phyloP scores from a whole-genome alignment of 1,140 invertebrate genomes.

The Papilio xuthus region DNA sequence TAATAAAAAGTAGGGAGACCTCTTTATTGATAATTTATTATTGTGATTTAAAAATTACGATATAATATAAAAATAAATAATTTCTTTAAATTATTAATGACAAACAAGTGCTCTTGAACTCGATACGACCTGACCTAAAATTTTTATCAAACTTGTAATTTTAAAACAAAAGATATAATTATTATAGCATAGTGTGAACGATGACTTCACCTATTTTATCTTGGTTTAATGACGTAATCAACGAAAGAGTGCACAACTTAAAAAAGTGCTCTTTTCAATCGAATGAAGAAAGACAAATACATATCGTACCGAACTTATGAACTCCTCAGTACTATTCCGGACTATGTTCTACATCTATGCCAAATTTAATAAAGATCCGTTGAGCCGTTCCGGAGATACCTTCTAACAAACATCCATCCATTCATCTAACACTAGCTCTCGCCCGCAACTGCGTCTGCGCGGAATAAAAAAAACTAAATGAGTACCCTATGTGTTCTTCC shows the following conservation, averaged over 20 bases:
- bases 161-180: constrained; percentile 1
- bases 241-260: background rate
- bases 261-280: background rate
- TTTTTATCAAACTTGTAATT: constrained; percentile 6
- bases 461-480: too few relatives aligned
- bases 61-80: background rate
- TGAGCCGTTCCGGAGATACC: too few relatives aligned
- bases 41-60: background rate
- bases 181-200: background rate
- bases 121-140: constrained; percentile 26
- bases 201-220: background rate
- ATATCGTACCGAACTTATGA: too few relatives aligned
- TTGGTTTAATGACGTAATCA: background rate
- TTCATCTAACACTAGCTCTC: too few relatives aligned
- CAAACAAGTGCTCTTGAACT: constrained; percentile 23
- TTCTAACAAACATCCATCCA: too few relatives aligned
- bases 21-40: background rate
- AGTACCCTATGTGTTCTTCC: too few relatives aligned
- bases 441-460: too few relatives aligned
- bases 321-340: too few relatives aligned
- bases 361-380: too few relatives aligned
- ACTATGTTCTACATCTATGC: too few relatives aligned
- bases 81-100: background rate
- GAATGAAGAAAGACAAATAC: too few relatives aligned
- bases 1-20: too few relatives aligned